Base-by-base conservation (phyloP, 2,888 invertebrate genomes). In the Clostera curtula region DNA sequence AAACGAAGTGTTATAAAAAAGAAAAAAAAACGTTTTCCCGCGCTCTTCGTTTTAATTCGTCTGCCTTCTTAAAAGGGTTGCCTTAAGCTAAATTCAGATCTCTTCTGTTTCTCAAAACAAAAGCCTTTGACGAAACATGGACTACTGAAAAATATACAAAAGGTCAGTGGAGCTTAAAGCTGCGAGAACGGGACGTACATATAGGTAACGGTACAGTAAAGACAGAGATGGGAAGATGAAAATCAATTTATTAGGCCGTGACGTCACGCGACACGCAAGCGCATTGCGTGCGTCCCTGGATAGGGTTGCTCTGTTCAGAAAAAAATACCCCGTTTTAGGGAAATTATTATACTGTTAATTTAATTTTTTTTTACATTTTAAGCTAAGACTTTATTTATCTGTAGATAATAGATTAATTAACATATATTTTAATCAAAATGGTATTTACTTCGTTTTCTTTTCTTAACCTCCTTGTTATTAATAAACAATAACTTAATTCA, bases 171-270 rank as follows among this genome's bases (percentile, higher is more conserved):
- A 66, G 70, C 76, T 71, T 66, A 62, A 58, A 67, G 56, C 55
- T 53, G 72, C 55, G 51, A n/a, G 62, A 72, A 32, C 17, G 56
- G 52, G 77, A 76, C 36, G 37, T 54, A 18, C 25, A 19, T 36
- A 62, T 72, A 27, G 42, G 18, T 31, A 31, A 36, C 7, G 7
- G 5, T 9, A 1, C 2, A 10, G 2, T 62, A 7, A 9, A 5
- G 62, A 79, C 29, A 25, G 64, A 55, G 79, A 69, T 42, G 51
- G 69, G 45, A 40, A 55, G 62, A 58, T 79, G 75, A 85, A 83
- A 85, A 85, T 84, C 85, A 85, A 85, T 85, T 85, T 84, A 84
- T 84, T 80, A 82, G 74, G 61, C 56, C 47, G 83, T 84, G 84
- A 84, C 85, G 85, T 85, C 83, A 83, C 76, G 51, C 11, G 23